Base-by-base conservation (phyloP, 2,797 vertebrate genomes). In the Enoplosus armatus region DNA sequence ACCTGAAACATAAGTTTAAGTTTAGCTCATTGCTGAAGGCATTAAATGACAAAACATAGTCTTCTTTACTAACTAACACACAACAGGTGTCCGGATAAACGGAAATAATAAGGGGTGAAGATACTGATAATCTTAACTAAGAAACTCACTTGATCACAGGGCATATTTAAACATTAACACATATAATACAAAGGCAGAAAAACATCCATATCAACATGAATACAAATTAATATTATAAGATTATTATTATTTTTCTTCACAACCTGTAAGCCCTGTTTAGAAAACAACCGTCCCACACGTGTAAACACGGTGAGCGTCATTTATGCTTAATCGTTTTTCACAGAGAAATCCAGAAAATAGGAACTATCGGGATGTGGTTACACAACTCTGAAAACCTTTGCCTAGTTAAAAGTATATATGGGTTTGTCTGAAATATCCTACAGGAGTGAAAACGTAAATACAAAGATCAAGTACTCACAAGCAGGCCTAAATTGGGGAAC, bases 1-100 rank as follows among this genome's bases (percentile, higher is more conserved):
- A 95, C 81, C 95, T 96, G 90, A 39, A 90, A 95, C 75, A 90
- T 0, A 89, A 85, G 41, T 8, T 41, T 0, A 68, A 9, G 26
- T 72, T 86, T 51, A 80, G 51, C 5, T 55, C 15, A 68, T 6
- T 33, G 6, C 2, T 68, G 4, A 6, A 27, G 6, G 35, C 29
- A 10, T 55, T 5, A 37, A 22, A 15, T 0, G 2, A 58, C 15
- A 39, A 8, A 39, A 41, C n/a, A 26, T 1, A 16, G 15, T 16
- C 8, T n/a, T 66, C 10, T 41, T n/a, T 18, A 18, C 11, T 11
- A 15, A 10, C 9, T 2, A 6, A 55, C 8, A 14, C 5, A 11
- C 18, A 55, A 22, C 67, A 51, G 31, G 20, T 62, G 50, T 39
- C 5, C 8, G 41, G 2, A 50, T 15, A 39, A 62, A 41, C 3